These are phyloP conservation scores for Orthosia gracilis DNA, from an alignment of 2,888 invertebrate genomes.

Conservation along the genomic window DNA sequence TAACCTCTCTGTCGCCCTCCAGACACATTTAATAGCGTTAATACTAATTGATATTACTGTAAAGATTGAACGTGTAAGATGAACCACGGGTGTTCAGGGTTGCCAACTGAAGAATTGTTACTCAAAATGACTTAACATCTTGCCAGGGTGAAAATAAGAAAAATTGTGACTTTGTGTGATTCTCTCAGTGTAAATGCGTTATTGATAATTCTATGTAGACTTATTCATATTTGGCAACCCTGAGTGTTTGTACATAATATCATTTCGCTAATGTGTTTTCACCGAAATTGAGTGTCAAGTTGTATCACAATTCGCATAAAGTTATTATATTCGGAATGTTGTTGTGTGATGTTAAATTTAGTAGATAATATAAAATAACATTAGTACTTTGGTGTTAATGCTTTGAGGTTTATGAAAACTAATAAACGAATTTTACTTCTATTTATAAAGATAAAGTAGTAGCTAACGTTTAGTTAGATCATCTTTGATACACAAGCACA, in stretches of 20 bases:
- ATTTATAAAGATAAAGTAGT: too few relatives aligned
- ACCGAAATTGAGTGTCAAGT: conserved; percentile 42
- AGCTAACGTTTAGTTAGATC: too few relatives aligned
- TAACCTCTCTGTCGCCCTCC: conserved; percentile 17
- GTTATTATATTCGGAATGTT: conserved; percentile 39
- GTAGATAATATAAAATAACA: conserved; percentile 19
- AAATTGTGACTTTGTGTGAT: too few relatives aligned
- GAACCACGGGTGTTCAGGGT: conserved; percentile 5
- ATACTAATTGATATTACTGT: conserved; percentile 11
- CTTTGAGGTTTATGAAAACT: not conserved
- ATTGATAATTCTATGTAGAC: not conserved
- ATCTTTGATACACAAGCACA: not conserved
- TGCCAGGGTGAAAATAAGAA: not conserved
- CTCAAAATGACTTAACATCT: not conserved
- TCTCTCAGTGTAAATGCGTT: not conserved
- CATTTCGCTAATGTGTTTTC: conserved; percentile 49
- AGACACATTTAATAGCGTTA: conserved; percentile 23
- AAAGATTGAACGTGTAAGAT: conserved; percentile 16
- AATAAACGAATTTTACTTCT: not conserved
- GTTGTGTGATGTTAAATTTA: conserved; percentile 21
- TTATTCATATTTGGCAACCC: conserved; percentile 26
- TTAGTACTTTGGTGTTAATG: conserved; percentile 11
- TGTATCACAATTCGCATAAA: conserved; percentile 35
- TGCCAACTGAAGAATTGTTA: not conserved
- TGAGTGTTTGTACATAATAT: conserved; percentile 21